Percentiles rank a stretch among this genome's conserved stretches.
phyloP scores from a whole-genome alignment of 2,113 vertebrate genomes.

The Mesocricetus auratus region DNA sequence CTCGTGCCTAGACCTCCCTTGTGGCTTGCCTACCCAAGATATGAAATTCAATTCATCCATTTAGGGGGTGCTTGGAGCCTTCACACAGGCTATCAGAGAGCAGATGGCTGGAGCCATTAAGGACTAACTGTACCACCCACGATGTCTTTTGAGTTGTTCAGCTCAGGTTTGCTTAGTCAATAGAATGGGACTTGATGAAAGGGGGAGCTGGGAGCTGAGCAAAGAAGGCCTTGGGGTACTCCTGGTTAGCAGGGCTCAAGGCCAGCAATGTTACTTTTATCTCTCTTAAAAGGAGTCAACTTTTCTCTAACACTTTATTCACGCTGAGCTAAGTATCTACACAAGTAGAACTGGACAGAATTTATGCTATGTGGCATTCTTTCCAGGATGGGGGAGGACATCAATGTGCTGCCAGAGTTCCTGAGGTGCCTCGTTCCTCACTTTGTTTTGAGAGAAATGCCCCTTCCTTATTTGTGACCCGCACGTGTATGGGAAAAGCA shows the following conservation, averaged over 20 bases:
- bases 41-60: not conserved
- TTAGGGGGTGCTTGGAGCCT: not conserved
- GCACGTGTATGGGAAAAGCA: not conserved
- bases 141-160: not conserved
- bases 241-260: not conserved
- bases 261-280: not conserved
- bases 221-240: fast-evolving
- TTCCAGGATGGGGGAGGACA: not conserved
- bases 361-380: not conserved
- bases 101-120: not conserved
- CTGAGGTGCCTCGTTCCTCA: not conserved
- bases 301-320: not conserved
- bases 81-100: not conserved
- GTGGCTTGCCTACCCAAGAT: not conserved
- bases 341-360: not conserved
- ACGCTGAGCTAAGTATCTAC: not conserved
- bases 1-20: not conserved
- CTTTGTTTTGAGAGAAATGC: not conserved
- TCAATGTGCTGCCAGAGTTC: fast-evolving
- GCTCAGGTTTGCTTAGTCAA: not conserved
- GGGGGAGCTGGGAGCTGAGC: not conserved
- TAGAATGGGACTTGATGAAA: not conserved
- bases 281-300: not conserved
- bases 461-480: not conserved
- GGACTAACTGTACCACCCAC: not conserved